These are phyloP conservation scores for Petrocephalus zakoni DNA, from an alignment of 2,113 vertebrate genomes.

Conservation along the genomic window DNA sequence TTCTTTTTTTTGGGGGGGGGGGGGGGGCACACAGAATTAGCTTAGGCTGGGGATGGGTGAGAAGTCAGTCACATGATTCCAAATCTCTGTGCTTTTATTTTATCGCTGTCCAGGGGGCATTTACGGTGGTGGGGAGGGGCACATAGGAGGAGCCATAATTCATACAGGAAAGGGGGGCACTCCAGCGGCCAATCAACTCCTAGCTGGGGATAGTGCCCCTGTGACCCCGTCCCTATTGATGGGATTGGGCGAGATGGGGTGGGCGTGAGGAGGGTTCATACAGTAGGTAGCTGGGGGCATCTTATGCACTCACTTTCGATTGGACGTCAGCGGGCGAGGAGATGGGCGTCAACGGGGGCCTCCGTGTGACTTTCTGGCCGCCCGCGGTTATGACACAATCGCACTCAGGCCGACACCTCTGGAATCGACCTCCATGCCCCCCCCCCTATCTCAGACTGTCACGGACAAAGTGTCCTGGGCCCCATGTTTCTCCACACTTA, in stretches of 20 bases:
- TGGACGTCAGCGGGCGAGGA: background rate
- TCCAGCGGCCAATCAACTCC: background rate
- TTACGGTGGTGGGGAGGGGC: background rate
- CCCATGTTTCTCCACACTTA: constrained; percentile 52
- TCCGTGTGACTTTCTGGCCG: background rate
- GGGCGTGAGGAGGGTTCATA: background rate
- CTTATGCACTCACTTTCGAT: background rate
- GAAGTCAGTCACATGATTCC: too few species aligned
- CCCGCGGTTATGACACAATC: background rate
- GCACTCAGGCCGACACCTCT: constrained; percentile 41
- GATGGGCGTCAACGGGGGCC: background rate
- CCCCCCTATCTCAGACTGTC: constrained; percentile 53
- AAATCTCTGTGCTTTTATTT: background rate
- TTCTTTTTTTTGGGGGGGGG: background rate
- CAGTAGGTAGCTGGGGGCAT: background rate
- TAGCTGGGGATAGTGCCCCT: background rate
- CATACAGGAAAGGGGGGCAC: background rate
- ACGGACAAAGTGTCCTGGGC: constrained; percentile 51
- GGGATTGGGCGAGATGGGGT: background rate
- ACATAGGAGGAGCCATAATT: background rate
- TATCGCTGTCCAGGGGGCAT: background rate
- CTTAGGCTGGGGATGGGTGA: too few species aligned
- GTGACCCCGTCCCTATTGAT: background rate
- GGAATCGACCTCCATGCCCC: constrained; percentile 39
- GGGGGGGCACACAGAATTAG: too few species aligned